Evolutionary conservation across 2,113 vertebrate species (phyloP).

Genomic region (Corythornis vintsioides): DNA sequence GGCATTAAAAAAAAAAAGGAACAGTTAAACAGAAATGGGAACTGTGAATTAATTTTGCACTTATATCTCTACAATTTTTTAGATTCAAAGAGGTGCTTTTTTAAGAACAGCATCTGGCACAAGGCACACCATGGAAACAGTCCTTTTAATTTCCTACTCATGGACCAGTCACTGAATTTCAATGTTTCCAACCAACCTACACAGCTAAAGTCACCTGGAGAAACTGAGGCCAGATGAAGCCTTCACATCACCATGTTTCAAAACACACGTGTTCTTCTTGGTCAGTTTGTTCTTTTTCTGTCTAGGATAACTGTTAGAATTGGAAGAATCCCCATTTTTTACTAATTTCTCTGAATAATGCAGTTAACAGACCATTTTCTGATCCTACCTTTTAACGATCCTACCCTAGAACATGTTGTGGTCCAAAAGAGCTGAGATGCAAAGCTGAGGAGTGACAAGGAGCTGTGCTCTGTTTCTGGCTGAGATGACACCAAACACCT

Average conservation of each 20-base stretch:
- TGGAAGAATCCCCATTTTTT: not conserved
- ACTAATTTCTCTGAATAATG: accelerated
- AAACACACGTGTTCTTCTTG: not conserved
- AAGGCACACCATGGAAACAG: not conserved
- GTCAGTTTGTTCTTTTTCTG: not conserved
- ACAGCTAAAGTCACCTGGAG: not conserved
- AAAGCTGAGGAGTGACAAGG: not conserved
- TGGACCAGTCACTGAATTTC: not conserved
- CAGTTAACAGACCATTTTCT: not conserved
- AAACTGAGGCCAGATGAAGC: not conserved
- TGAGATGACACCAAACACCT: not conserved
- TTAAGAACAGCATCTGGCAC: not conserved
- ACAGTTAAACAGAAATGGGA: not conserved
- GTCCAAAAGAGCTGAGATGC: not conserved
- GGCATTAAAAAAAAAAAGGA: not conserved
- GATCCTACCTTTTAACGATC: not conserved
- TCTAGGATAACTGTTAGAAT: not conserved
- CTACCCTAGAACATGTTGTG: not conserved
- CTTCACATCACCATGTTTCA: too few species aligned
- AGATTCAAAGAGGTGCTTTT: not conserved
- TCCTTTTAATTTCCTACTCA: not conserved
- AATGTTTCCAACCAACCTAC: not conserved
- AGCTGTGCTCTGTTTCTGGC: not conserved
- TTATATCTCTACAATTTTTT: not conserved
- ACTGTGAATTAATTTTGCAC: not conserved